These are phyloP conservation scores for Oconnorella tubifera DNA, from an alignment of 2,888 invertebrate genomes.

Conservation along the genomic window DNA sequence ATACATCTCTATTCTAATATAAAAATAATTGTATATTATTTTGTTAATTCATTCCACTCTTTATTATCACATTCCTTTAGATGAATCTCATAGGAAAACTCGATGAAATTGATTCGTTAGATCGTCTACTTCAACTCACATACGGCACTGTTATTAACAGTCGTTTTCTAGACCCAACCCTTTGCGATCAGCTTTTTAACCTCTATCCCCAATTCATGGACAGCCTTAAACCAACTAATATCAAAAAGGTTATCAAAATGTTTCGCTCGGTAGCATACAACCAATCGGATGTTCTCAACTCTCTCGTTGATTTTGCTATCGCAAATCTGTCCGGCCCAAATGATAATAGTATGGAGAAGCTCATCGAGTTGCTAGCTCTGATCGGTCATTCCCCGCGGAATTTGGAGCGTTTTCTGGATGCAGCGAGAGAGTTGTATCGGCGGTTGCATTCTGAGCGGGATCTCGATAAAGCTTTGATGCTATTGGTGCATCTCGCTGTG, in stretches of 20 bases:
- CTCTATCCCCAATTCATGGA: constrained; percentile 9
- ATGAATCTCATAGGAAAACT: not conserved
- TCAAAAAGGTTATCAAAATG: constrained; percentile 15
- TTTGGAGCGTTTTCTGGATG: not conserved
- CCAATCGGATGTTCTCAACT: constrained; percentile 31
- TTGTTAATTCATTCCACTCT: too few relatives aligned
- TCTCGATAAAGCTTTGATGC: not conserved
- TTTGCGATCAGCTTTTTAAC: constrained; percentile 18
- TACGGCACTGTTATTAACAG: constrained; percentile 6
- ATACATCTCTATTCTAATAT: too few relatives aligned
- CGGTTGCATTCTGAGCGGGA: not conserved
- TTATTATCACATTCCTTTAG: too few relatives aligned
- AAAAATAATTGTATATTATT: too few relatives aligned
- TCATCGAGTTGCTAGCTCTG: not conserved
- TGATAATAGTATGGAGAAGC: not conserved
- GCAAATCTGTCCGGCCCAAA: not conserved
- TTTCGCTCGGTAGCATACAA: constrained; percentile 21
- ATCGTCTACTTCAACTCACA: constrained; percentile 3
- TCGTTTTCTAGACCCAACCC: constrained; percentile 13
- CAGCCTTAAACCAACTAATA: constrained; percentile 10
- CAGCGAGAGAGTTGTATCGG: not conserved
- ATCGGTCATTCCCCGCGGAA: constrained; percentile 1
- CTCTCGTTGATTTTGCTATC: constrained; percentile 21
- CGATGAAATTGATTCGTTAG: not conserved
- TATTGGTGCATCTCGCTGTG: not conserved